A percentile compares a stretch with the other conserved stretches of the same genome.
These are phyloP conservation scores for Nasonia vitripennis DNA, from an alignment of 1,140 invertebrate genomes.

Conservation along the genomic window DNA sequence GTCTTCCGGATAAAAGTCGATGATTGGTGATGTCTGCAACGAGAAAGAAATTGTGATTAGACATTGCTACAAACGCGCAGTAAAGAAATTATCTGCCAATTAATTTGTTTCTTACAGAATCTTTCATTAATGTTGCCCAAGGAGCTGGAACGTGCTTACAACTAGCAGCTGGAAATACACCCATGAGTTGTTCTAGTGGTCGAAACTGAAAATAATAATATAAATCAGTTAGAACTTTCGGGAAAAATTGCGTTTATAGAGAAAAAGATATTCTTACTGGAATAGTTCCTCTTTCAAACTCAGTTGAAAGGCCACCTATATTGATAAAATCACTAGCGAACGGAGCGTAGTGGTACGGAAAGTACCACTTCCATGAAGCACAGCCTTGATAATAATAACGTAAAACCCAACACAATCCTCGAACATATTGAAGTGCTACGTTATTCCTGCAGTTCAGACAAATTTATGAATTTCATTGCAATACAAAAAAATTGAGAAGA, in stretches of 20 bases:
- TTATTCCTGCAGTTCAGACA: constrained; percentile 78
- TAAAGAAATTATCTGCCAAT: neutral
- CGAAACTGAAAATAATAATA: constrained; percentile 83
- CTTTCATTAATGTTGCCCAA: constrained; percentile 96
- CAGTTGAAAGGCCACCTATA: constrained; percentile 87
- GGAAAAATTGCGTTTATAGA: neutral
- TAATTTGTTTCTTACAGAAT: constrained; percentile 81
- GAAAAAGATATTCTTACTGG: constrained; percentile 79
- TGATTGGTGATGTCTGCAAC: constrained; percentile 91
- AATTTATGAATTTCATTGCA: constrained; percentile 25
- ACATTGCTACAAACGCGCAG: neutral
- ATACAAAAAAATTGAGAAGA: constrained; percentile 18
- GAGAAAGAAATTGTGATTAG: constrained; percentile 46
- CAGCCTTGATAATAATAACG: constrained; percentile 99
- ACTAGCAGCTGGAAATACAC: constrained; percentile 98
- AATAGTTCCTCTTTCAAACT: constrained; percentile 91
- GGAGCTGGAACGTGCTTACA: constrained; percentile 93
- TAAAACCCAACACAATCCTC: constrained; percentile 98
- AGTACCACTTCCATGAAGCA: constrained; percentile 99
- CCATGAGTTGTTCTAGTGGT: constrained; percentile 99
- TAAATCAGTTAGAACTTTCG: neutral
- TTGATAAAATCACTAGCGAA: constrained; percentile 99
- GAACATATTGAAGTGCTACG: constrained; percentile 95
- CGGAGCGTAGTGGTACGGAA: constrained; percentile 99
- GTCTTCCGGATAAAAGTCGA: constrained; percentile 99